phyloP scores from a whole-genome alignment of 2,888 invertebrate genomes.

The Acleris sparsana region DNA sequence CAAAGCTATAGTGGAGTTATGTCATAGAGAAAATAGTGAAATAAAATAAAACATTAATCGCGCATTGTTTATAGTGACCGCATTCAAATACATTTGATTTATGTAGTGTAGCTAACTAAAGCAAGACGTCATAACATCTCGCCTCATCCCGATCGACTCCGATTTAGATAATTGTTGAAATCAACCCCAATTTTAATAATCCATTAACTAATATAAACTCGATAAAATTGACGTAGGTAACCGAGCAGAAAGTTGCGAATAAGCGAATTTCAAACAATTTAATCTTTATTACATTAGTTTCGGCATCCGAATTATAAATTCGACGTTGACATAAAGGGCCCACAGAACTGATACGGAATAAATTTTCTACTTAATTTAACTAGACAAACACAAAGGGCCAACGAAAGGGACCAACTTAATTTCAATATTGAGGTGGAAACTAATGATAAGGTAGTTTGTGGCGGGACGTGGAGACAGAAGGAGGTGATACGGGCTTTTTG shows the following conservation, averaged over 20 bases:
- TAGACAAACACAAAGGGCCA: constrained; percentile 77
- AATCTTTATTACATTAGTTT: constrained; percentile 58
- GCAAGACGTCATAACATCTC: background rate
- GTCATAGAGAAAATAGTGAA: too few species aligned
- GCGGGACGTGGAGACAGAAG: constrained; percentile 45
- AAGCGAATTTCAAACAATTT: constrained; percentile 29
- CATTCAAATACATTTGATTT: too few species aligned
- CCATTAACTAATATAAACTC: background rate
- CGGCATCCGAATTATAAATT: constrained; percentile 77
- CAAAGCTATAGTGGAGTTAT: too few species aligned
- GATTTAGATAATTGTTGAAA: too few species aligned
- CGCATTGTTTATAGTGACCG: too few species aligned
- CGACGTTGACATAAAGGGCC: constrained; percentile 73
- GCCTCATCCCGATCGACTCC: too few species aligned
- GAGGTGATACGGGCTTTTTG: constrained; percentile 4
- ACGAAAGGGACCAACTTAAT: constrained; percentile 75
- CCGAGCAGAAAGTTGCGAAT: constrained; percentile 37
- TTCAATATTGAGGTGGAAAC: constrained; percentile 78
- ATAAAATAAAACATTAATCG: too few species aligned
- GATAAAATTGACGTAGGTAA: constrained; percentile 37
- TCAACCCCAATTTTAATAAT: background rate
- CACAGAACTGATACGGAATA: constrained; percentile 76
- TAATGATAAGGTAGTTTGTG: constrained; percentile 76
- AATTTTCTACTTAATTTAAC: constrained; percentile 84
- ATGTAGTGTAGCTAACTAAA: too few species aligned